Conservation (phyloP, 2,888 invertebrate species). For the Amphipoea oculea region DNA sequence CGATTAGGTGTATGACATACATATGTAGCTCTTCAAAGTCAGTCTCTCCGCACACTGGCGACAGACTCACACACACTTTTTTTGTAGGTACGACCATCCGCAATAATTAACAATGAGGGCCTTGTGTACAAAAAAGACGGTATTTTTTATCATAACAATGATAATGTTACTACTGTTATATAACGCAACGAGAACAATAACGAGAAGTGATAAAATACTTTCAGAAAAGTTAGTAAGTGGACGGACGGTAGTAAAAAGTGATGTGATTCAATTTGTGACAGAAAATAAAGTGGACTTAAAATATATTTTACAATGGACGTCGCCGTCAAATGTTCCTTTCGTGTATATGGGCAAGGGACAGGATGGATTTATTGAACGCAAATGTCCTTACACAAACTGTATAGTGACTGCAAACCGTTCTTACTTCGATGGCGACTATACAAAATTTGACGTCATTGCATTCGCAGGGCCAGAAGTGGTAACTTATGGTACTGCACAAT, state of each 20-base stretch:
- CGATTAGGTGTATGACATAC: slow-evolving; percentile 25
- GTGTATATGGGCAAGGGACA: slow-evolving; percentile 72
- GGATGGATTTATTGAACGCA: slow-evolving; percentile 71
- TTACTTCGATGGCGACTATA: slow-evolving; percentile 68
- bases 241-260: slow-evolving; percentile 12
- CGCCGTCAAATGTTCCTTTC: slow-evolving; percentile 70
- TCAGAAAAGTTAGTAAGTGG: slow-evolving; percentile 12
- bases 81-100: background rate
- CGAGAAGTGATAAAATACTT: background rate
- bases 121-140: slow-evolving; percentile 20
- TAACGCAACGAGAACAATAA: slow-evolving; percentile 2
- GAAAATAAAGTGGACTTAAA: slow-evolving; percentile 59
- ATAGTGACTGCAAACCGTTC: slow-evolving; percentile 75
- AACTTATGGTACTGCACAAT: background rate
- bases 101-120: slow-evolving; percentile 32
- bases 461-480: slow-evolving; percentile 78
- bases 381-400: slow-evolving; percentile 80
- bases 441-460: slow-evolving; percentile 79
- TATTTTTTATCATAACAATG: slow-evolving; percentile 10
- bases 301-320: slow-evolving; percentile 78
- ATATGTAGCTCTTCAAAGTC: slow-evolving; percentile 24
- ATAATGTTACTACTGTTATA: slow-evolving; percentile 32
- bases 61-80: background rate
- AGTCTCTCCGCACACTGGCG: slow-evolving; percentile 25
- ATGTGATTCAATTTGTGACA: slow-evolving; percentile 16